Evolutionary conservation across 2,888 invertebrate species (phyloP).

Genomic region (Coelopa pilipes): DNA sequence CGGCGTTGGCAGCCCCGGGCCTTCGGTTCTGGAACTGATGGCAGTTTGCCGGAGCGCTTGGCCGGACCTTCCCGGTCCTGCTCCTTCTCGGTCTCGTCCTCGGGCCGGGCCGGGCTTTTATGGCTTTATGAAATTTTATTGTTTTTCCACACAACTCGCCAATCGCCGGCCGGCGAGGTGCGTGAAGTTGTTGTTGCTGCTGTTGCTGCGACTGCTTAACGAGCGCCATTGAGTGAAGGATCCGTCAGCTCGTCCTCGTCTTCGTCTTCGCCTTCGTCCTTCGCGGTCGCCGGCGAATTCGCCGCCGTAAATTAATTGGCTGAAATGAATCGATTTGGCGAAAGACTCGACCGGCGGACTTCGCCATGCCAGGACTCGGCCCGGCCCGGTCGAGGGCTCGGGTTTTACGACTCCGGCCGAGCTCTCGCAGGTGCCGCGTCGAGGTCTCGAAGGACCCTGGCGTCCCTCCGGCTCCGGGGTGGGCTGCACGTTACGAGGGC

Average conservation of each 20-base stretch:
- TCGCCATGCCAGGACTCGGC: no score
- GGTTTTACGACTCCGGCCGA: constrained; percentile 41
- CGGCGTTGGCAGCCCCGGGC: neutral
- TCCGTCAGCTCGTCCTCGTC: neutral
- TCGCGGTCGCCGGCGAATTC: constrained; percentile 4
- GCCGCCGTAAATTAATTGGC: constrained; percentile 59
- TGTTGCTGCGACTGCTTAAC: neutral
- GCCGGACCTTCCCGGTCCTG: no score
- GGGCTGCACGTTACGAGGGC: constrained; percentile 4
- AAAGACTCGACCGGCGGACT: neutral
- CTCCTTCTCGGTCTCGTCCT: no score
- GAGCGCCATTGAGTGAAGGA: neutral
- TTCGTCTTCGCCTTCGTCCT: no score
- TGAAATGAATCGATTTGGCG: constrained; percentile 55
- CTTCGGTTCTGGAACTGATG: constrained; percentile 25
- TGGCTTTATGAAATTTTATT: constrained; percentile 28
- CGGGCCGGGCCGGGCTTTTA: neutral
- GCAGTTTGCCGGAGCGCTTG: neutral
- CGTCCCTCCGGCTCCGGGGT: neutral
- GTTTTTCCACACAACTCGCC: neutral
- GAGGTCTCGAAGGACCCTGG: neutral
- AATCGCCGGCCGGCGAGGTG: neutral
- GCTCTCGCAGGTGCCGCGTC: constrained; percentile 39
- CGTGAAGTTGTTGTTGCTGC: neutral
- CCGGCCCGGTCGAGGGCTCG: neutral